These are phyloP conservation scores for Diorhabda elongata DNA, from an alignment of 1,140 invertebrate species.

Conservation along the genomic window DNA sequence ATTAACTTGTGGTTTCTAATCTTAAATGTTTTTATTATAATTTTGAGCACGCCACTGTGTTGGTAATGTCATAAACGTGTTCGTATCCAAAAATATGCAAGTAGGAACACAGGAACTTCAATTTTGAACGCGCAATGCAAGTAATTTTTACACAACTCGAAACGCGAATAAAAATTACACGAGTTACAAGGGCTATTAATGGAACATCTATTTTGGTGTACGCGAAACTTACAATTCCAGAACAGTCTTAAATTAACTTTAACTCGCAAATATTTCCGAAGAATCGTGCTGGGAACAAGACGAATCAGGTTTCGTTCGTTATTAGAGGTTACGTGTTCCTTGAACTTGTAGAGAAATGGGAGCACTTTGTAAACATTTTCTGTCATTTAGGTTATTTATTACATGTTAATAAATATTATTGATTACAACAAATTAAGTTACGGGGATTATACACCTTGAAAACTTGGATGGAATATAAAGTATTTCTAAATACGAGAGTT, in stretches of 20 bases:
- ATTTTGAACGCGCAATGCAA: background rate
- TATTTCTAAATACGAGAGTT: too few species aligned
- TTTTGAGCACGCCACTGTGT: background rate
- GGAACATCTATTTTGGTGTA: background rate
- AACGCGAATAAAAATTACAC: background rate
- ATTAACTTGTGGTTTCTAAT: too few species aligned
- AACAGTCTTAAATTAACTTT: conserved; percentile 3
- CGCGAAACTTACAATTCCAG: conserved; percentile 1
- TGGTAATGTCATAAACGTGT: background rate
- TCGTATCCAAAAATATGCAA: background rate
- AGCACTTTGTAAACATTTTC: background rate
- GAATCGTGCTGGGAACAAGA: background rate
- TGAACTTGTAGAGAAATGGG: background rate
- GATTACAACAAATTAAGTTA: too few species aligned
- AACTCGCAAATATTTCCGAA: background rate
- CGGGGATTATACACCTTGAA: too few species aligned
- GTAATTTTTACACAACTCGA: background rate
- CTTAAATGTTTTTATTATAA: too few species aligned
- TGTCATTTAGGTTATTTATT: background rate
- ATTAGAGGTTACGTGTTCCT: background rate
- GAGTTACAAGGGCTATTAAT: background rate
- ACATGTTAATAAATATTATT: too few species aligned
- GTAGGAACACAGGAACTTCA: background rate
- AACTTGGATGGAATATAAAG: too few species aligned
- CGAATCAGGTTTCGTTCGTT: background rate